Base-by-base conservation (phyloP, 2,888 invertebrate species). In the Nematopogon swammerdamellus region DNA sequence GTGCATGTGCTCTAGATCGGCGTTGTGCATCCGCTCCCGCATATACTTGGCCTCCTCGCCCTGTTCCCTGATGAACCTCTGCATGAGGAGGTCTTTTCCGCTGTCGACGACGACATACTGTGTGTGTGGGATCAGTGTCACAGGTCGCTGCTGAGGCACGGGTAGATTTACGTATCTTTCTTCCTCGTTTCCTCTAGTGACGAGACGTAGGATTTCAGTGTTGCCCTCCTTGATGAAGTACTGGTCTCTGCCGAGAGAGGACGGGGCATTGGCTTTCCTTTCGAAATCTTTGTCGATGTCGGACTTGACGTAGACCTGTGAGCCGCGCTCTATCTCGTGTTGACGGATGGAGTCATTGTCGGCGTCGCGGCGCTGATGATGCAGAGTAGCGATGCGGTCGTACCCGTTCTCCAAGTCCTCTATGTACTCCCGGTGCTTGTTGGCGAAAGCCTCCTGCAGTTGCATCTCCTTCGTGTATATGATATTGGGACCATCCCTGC, bases 161-260 rank as follows among this genome's bases (percentile, higher is more conserved):
- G 83, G 81, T 43, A 85, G 70, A 60, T 85, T 82, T 5, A 82
- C 80, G 58, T 86, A 82, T 25, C 82, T 79, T 56, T 86, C 84
- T 54, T 87, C 87, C 55, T 86, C 86, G 49, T 81, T 79, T 14
- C 88, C 89, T 60, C 91, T 81, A 0, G 91, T 91, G 48, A 92
- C 86, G 48, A 93, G 70, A 54, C 91, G 81, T 47, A 93, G 69
- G 53, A 93, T 91, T 76, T 93, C 93, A 1, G 92, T 88, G 60
- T 92, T 91, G 0, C 92, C 93, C 60, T 92, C 91, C 61, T 91
- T 85, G 44, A 91, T 91, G 60, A 89, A 93, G 59, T 87, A 85
- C 59, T 89, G 88, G 62, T 89, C 88, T 52, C 89, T 76, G 48
- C 82, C 79, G 47, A 72, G 70, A 53, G 76, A 64, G 57, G 76